Evolutionary conservation across 92 coral and sea anemone species (phyloP), one percentile per base, ranked within the genome.

Genomic region (Actinernus sp.): DNA sequence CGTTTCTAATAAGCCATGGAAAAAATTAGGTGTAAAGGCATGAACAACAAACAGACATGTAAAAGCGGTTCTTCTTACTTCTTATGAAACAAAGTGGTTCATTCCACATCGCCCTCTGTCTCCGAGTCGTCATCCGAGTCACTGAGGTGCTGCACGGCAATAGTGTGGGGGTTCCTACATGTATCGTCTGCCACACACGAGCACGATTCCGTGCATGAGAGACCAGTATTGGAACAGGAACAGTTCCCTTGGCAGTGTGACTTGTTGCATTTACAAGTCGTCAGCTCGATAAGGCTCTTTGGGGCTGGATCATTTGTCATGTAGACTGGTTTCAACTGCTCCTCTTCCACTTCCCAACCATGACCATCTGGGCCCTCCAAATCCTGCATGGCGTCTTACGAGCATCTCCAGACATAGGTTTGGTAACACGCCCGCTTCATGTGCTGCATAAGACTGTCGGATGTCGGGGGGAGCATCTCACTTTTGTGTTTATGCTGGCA

Each of bases 361-460:
- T 23, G 23, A 0, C 59, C 68, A 12, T 58, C 69, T 2, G 66
- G 67, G 3, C 57, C 18, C 0, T 66, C 44, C 3, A 71, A 44
- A n/a, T 45, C 21, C 4, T 5, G 71, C 30, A 29, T 44, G 0
- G 55, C 48, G 5, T 22, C 52, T 6, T 52, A 31, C 14, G 55
- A 3, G 10, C 24, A 12, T 26, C 61, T 53, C 65, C 54, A 55
- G 8, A 64, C 36, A 9, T 8, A 27, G n/a, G 73, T 4, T 16
- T 61, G 68, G 68, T 61, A 61, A 59, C 19, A 47, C 16, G 23
- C 59, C 5, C 55, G 55, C 28, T n/a, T 43, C 3, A 19, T 16
- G 31, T 67, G 63, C 25, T 67, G 74, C 33, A 16, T 20, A 48
- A 67, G 12, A 38, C 52, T 67, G 74, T 67, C 64, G 3, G 50